Evolutionary conservation across 2,888 invertebrate genomes (phyloP).

Genomic region (Hyposoter dolosus): DNA sequence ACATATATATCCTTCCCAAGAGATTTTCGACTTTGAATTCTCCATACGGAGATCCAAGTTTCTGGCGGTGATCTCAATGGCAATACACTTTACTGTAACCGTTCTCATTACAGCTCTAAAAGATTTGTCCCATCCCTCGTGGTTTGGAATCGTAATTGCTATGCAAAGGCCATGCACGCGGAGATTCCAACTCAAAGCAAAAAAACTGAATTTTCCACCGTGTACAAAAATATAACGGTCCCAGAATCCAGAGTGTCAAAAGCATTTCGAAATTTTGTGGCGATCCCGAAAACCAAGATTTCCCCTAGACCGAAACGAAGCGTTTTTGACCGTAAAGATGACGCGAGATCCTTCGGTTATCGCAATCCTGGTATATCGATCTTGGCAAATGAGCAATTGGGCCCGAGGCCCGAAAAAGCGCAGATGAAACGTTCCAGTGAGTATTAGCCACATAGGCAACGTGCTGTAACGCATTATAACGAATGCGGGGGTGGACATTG

Average conservation of each 20-base stretch:
- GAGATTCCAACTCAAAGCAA: no score
- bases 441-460: constrained; percentile 44
- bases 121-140: neutral
- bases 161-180: neutral
- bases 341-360: constrained; percentile 69
- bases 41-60: constrained; percentile 12
- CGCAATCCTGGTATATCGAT: constrained; percentile 76
- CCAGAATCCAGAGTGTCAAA: neutral
- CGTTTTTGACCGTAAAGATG: constrained; percentile 35
- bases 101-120: constrained; percentile 2
- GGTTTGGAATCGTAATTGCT: neutral
- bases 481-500: constrained; percentile 79
- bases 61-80: constrained; percentile 38
- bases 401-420: constrained; percentile 66
- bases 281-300: neutral
- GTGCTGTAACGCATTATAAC: constrained; percentile 30
- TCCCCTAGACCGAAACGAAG: neutral
- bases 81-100: constrained; percentile 21
- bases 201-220: neutral
- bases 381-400: constrained; percentile 82
- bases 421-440: constrained; percentile 69
- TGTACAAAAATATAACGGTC: neutral
- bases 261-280: neutral
- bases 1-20: constrained; percentile 68
- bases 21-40: constrained; percentile 73